Evolutionary conservation across 2,888 invertebrate species (phyloP), one percentile per base, ranked within the genome.

Genomic region (Imbricaverruca yamaguchii): DNA sequence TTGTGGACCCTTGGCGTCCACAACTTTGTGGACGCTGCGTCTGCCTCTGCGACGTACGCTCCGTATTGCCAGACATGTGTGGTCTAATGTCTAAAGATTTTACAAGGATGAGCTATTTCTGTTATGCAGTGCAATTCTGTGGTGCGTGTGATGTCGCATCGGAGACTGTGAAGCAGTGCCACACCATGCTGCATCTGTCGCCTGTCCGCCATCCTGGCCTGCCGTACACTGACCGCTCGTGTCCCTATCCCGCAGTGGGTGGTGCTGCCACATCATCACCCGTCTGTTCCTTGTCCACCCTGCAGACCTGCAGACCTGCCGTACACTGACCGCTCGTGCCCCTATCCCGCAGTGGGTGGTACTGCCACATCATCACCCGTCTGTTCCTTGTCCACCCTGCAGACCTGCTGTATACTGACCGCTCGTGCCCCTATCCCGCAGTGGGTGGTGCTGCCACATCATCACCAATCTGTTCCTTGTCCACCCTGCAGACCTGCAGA

Each of bases 261-360:
- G 81, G 74, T 10, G 25, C 15, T 18, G 39, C 39, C 39, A 39
- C 39, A 39, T 39, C 39, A 39, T 7, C 25, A 39, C 11, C 11
- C 10, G 55, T 53, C 11, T 15, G 21, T 25, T 59, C 21, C 21
- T 12, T 39, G 59, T 11, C 23, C 79, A 82, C 56, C 57, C 74
- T 81, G 81, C 63, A 23, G 13, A 77, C 57, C 74, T 81, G 81
- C 63, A 23, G 13, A 77, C 81, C 80, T 0, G 23, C 13, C 56
- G 74, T 21, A 39, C 80, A 18, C 59, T 80, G 80, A 82, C 81
- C 53, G 79, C 25, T 9, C 81, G 80, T 59, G 69, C 81, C n/a
- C 18, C 80, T 21, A 25, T 81, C 69, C 81, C 7, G 25, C 11
- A 18, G 53, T 18, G 56, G 61, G 23, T 65, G 81, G 74, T 10